These are phyloP conservation scores for Brachionus rubens DNA, from an alignment of 1,140 invertebrate species.

Conservation along the genomic window DNA sequence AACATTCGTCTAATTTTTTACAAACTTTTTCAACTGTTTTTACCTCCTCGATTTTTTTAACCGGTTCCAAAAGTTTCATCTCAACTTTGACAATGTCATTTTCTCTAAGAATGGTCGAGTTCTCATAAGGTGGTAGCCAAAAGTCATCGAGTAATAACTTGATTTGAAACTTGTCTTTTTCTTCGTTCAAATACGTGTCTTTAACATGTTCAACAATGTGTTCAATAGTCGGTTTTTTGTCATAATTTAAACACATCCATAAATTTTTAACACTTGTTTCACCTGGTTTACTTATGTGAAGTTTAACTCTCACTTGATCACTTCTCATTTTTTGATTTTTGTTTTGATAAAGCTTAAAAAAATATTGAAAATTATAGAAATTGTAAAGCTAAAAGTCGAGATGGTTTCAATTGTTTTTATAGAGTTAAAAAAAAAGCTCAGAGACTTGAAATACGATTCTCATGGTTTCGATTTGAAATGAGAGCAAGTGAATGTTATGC, in stretches of 20 bases:
- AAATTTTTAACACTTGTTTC: slow-evolving; percentile 9
- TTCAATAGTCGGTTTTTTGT: slow-evolving; percentile 33
- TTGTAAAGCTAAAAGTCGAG: no score
- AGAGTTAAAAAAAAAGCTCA: no score
- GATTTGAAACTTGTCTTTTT: neutral
- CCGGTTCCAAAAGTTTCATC: neutral
- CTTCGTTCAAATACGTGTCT: neutral
- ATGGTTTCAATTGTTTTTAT: no score
- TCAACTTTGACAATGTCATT: slow-evolving; percentile 36
- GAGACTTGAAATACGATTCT: no score
- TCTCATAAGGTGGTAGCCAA: slow-evolving; percentile 40
- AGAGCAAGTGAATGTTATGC: no score
- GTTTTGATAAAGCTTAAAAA: slow-evolving; percentile 13
- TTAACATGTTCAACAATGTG: slow-evolving; percentile 20
- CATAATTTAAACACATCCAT: slow-evolving; percentile 44
- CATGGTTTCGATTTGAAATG: no score
- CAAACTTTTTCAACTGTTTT: neutral
- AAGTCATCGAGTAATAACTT: slow-evolving; percentile 29
- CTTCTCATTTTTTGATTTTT: slow-evolving; percentile 33
- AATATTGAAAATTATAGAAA: no score
- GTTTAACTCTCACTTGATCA: slow-evolving; percentile 33
- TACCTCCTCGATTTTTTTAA: neutral
- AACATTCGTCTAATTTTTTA: slow-evolving; percentile 1
- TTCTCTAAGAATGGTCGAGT: slow-evolving; percentile 1
- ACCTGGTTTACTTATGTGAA: slow-evolving; percentile 4